phyloP scores from a whole-genome alignment of 2,888 invertebrate species.

The Tortrix viridana region DNA sequence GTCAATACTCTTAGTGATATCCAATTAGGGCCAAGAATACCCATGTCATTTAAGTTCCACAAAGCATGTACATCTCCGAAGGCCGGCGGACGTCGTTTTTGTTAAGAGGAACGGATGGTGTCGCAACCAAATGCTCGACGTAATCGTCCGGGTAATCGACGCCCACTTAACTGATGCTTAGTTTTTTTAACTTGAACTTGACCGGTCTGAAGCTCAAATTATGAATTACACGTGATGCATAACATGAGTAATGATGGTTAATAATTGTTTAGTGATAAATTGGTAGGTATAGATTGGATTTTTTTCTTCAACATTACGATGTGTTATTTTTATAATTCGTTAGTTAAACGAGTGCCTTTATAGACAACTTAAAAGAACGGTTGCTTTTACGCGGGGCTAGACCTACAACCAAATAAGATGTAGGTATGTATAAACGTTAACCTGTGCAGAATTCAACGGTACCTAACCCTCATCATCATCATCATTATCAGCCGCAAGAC shows the following conservation, averaged over 20 bases:
- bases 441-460: too few species aligned
- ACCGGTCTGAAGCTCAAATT: slow-evolving; percentile 47
- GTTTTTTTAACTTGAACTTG: slow-evolving; percentile 68
- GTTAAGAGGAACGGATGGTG: slow-evolving; percentile 62
- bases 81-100: slow-evolving; percentile 56
- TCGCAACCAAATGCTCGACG: slow-evolving; percentile 53
- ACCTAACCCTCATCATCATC: too few species aligned
- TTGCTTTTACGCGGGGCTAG: too few species aligned
- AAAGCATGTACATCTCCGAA: slow-evolving; percentile 50
- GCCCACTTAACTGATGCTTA: slow-evolving; percentile 45
- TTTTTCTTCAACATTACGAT: background rate
- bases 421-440: too few species aligned
- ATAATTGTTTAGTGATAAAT: slow-evolving; percentile 20
- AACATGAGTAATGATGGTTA: slow-evolving; percentile 38
- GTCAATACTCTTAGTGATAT: background rate
- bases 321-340: background rate
- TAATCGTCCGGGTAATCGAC: slow-evolving; percentile 59
- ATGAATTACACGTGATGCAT: slow-evolving; percentile 49
- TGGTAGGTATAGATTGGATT: background rate
- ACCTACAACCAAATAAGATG: too few species aligned
- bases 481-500: too few species aligned
- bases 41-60: slow-evolving; percentile 45
- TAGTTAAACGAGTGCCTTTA: background rate
- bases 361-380: too few species aligned
- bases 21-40: slow-evolving; percentile 31